A percentile compares a stretch with the other conserved stretches of the same genome.
Evolutionary conservation across 2,797 vertebrate genomes (phyloP).

Genomic region (Novumbra hubbsi): DNA sequence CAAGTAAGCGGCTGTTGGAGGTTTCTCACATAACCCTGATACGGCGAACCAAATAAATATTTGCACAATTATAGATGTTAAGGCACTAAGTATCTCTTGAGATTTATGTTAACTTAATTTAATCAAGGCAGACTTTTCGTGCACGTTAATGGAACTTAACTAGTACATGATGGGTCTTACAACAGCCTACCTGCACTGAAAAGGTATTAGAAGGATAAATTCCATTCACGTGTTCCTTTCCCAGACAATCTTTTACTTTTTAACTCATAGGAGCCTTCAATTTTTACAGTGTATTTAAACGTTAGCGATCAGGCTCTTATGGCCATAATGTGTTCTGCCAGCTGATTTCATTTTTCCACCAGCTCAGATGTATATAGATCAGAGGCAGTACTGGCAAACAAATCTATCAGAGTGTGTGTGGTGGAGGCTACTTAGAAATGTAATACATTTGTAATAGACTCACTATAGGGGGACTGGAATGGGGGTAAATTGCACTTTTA

Average conservation of each 20-base stretch:
- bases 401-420: slow-evolving; percentile 64
- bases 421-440: slow-evolving; percentile 62
- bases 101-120: not conserved
- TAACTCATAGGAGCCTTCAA: slow-evolving; percentile 54
- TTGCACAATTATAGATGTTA: not conserved
- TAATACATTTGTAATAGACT: slow-evolving; percentile 69
- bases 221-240: slow-evolving; percentile 52
- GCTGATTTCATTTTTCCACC: slow-evolving; percentile 71
- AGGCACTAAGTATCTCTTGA: not conserved
- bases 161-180: not conserved
- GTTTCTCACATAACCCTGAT: too few species aligned
- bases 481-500: slow-evolving; percentile 60
- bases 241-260: slow-evolving; percentile 52
- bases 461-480: slow-evolving; percentile 67
- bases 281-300: slow-evolving; percentile 64
- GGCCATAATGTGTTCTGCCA: slow-evolving; percentile 52
- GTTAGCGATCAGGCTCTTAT: slow-evolving; percentile 59
- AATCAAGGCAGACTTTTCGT: too few species aligned
- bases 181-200: not conserved
- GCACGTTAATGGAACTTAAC: not conserved
- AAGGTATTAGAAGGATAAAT: slow-evolving; percentile 25
- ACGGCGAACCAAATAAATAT: too few species aligned
- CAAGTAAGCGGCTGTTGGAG: too few species aligned
- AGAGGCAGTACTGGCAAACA: slow-evolving; percentile 57
- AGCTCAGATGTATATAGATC: slow-evolving; percentile 58